Evolutionary conservation across 2,888 invertebrate genomes (phyloP), one percentile per base, ranked within the genome.

Genomic region (Archips crataeganus): DNA sequence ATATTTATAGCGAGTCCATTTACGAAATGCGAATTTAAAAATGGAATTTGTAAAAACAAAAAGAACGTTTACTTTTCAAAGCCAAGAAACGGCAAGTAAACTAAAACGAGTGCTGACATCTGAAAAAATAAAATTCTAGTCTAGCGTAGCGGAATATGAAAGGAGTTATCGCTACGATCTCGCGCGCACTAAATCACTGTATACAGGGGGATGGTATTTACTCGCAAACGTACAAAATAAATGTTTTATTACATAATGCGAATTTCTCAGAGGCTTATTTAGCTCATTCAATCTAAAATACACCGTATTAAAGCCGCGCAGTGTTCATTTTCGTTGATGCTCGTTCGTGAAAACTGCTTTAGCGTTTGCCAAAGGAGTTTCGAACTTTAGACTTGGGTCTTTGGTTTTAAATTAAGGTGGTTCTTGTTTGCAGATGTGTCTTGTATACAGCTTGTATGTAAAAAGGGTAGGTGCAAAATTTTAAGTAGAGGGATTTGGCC

Each of bases 181-280:
- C 91, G 85, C 86, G 90, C 85, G 91, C 92, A 93, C 93, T 94
- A 94, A 94, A 94, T 94, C 94, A 94, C 87, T 79, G 90, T 90
- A 93, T 82, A 93, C 92, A 94, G 90, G 93, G 93, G 94, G 92
- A 90, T 93, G 89, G 87, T 92, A 91, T 93, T 92, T 94, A 94
- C 93, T 91, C 89, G 85, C 89, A 91, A 92, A 93, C 93, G 92
- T 89, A 90, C 91, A 91, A 93, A 94, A 94, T 93, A 94, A 93
- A 94, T 93, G 93, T 94, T 94, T 93, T 91, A 92, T 94, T 94
- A 94, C 93, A 94, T 93, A 93, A 92, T 90, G 87, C 91, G 92
- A 89, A 88, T 90, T 92, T 93, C 94, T 94, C 92, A 84, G 87
- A 91, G 89, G 89, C 89, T 85, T 87, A 88, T 89, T 88, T 86